Percentiles rank a stretch among this genome's conserved stretches.
These are phyloP conservation scores for Paraescarpia echinospica DNA, from an alignment of 1,140 invertebrate genomes.

Conservation along the genomic window DNA sequence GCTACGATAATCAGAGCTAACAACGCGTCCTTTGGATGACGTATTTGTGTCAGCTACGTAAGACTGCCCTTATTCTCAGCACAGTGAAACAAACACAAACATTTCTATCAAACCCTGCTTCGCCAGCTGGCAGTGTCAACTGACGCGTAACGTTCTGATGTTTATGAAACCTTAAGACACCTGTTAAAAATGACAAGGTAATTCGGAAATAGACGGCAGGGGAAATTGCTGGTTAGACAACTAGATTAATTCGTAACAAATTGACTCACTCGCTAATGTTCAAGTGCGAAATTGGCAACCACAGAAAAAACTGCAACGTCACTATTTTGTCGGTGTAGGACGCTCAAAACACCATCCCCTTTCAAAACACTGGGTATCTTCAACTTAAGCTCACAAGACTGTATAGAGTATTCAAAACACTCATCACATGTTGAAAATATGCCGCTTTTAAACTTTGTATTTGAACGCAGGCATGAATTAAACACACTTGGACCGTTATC, in stretches of 20 bases:
- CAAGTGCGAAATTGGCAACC: neutral
- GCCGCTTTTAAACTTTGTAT: no score
- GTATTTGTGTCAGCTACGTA: neutral
- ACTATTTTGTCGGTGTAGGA: no score
- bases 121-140: neutral
- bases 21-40: neutral
- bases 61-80: neutral
- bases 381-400: no score
- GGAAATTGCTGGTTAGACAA: neutral
- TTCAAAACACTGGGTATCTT: no score
- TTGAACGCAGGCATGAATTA: no score
- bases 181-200: neutral
- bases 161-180: neutral
- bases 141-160: neutral
- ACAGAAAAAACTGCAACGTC: neutral
- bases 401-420: no score
- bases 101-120: neutral
- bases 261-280: neutral
- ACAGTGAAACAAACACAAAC: neutral
- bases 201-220: neutral
- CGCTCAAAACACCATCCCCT: no score
- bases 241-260: neutral
- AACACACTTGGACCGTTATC: no score
- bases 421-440: no score
- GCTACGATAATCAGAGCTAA: neutral